These are phyloP conservation scores for Drosophila sturtevanti DNA, from an alignment of 1,140 invertebrate genomes.

Conservation along the genomic window DNA sequence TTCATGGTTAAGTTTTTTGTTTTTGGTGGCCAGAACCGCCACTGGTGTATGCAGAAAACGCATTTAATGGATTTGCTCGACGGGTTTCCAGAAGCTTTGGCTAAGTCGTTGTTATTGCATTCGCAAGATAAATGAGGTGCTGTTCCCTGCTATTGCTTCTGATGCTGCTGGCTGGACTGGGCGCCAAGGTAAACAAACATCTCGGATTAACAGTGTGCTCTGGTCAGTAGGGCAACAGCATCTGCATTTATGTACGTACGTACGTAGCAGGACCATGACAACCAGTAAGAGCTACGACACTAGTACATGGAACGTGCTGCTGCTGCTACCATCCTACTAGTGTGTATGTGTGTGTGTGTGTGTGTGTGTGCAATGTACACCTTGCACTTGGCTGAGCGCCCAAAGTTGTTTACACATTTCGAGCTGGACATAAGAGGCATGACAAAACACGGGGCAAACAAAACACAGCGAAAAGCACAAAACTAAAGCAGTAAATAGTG, in stretches of 20 bases:
- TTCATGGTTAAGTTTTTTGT: too few relatives aligned
- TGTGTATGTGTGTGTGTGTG: slow-evolving; percentile 22
- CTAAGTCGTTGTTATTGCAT: slow-evolving; percentile 81
- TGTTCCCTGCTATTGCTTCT: slow-evolving; percentile 24
- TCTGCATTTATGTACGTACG: slow-evolving; percentile 16
- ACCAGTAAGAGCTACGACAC: slow-evolving; percentile 17
- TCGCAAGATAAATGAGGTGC: slow-evolving; percentile 74
- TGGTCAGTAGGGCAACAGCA: slow-evolving; percentile 60
- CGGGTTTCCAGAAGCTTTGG: slow-evolving; percentile 62
- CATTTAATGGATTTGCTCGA: slow-evolving; percentile 75
- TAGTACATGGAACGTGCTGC: slow-evolving; percentile 45
- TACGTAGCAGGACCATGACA: slow-evolving; percentile 2
- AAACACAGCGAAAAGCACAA: slow-evolving; percentile 57
- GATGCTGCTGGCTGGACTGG: slow-evolving; percentile 30
- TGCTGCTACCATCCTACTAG: background rate
- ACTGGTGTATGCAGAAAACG: slow-evolving; percentile 45
- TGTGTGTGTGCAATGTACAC: slow-evolving; percentile 48
- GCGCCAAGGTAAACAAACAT: slow-evolving; percentile 79
- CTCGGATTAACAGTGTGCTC: slow-evolving; percentile 76
- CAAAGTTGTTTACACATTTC: slow-evolving; percentile 80
- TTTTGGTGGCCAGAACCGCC: slow-evolving; percentile 1
- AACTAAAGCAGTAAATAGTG: slow-evolving; percentile 80
- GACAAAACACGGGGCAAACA: slow-evolving; percentile 76
- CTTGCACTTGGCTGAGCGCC: slow-evolving; percentile 73
- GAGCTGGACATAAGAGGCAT: slow-evolving; percentile 74